A percentile compares a stretch with the other conserved stretches of the same genome.
These are phyloP conservation scores for Labeo catla DNA, from an alignment of 2,113 vertebrate species.

Conservation along the genomic window DNA sequence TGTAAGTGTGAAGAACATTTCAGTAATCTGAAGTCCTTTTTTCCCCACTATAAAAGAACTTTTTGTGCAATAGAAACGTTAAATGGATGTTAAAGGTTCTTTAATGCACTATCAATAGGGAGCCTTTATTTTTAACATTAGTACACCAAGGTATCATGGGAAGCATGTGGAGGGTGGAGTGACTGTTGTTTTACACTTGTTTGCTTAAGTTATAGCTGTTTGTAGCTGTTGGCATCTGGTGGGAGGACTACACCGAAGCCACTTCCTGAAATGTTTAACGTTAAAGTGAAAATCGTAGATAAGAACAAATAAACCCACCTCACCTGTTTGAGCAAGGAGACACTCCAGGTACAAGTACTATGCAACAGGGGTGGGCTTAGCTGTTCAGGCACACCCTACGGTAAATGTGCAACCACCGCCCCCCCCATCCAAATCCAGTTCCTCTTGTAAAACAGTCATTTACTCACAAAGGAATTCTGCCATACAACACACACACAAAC, in stretches of 20 bases:
- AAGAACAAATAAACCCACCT: constrained; percentile 43
- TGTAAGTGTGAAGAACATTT: neutral
- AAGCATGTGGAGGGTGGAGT: constrained; percentile 10
- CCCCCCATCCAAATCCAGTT: constrained; percentile 46
- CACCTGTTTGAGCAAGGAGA: constrained; percentile 38
- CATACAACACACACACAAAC: constrained; percentile 29
- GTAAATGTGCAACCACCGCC: neutral
- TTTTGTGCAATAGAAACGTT: neutral
- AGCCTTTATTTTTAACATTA: neutral
- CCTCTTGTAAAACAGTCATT: constrained; percentile 52
- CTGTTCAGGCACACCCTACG: constrained; percentile 37
- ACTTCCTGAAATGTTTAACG: constrained; percentile 60
- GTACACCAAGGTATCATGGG: neutral
- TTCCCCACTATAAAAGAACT: neutral
- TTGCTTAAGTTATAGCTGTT: constrained; percentile 38
- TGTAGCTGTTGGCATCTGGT: constrained; percentile 45
- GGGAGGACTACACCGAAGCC: constrained; percentile 30
- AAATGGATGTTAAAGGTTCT: neutral
- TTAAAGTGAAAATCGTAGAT: constrained; percentile 48
- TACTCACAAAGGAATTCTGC: constrained; percentile 41
- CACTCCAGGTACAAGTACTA: constrained; percentile 10
- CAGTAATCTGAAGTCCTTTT: neutral
- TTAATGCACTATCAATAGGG: neutral
- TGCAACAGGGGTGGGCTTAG: constrained; percentile 15
- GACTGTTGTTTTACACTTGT: constrained; percentile 34